Evolutionary conservation across 2,888 invertebrate genomes (phyloP).

Genomic region (Griposia aprilina): DNA sequence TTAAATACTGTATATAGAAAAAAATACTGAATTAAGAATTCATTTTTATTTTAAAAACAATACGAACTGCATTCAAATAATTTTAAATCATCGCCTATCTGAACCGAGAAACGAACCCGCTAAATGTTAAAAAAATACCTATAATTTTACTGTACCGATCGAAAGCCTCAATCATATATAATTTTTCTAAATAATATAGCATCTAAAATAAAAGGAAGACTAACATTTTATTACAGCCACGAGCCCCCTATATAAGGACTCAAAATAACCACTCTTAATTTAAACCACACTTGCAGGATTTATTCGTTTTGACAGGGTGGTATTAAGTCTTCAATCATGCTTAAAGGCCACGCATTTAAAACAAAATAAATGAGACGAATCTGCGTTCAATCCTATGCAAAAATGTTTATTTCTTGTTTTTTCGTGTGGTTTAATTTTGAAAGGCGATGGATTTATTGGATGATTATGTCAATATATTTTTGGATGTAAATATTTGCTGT

Average conservation of each 20-base stretch:
- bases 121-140: no score
- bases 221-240: background rate
- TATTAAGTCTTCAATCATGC: slow-evolving; percentile 84
- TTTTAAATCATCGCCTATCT: no score
- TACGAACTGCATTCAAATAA: no score
- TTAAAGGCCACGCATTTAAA: slow-evolving; percentile 71
- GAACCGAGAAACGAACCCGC: no score
- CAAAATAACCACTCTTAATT: slow-evolving; percentile 17
- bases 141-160: no score
- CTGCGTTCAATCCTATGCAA: slow-evolving; percentile 29
- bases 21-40: no score
- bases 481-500: background rate
- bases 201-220: no score
- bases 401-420: slow-evolving; percentile 28
- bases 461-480: slow-evolving; percentile 9
- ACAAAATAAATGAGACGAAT: slow-evolving; percentile 52
- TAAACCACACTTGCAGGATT: slow-evolving; percentile 69
- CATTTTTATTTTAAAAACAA: no score
- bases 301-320: slow-evolving; percentile 77
- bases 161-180: no score
- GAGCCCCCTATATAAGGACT: background rate
- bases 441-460: slow-evolving; percentile 21
- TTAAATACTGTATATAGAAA: no score
- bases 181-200: no score
- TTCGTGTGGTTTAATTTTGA: slow-evolving; percentile 5